Evolutionary conservation across 1,140 invertebrate genomes (phyloP).

Genomic region (Sesamia nonagrioides): DNA sequence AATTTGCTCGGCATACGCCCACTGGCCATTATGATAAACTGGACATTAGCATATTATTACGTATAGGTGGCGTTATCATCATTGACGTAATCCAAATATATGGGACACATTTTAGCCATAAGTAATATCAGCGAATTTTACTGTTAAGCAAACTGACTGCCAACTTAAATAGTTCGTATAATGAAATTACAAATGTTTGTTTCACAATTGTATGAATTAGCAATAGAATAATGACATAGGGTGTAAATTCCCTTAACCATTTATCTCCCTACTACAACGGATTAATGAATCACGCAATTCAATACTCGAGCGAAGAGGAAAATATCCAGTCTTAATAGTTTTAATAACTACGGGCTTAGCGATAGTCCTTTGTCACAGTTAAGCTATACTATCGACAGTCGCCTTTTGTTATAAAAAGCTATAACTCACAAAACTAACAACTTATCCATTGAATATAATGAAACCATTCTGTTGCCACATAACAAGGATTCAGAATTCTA

Average conservation of each 20-base stretch:
- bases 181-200: no score
- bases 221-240: no score
- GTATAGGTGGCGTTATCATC: neutral
- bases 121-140: no score
- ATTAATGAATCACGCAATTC: neutral
- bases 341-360: no score
- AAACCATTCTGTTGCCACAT: neutral
- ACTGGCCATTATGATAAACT: neutral
- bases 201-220: no score
- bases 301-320: neutral
- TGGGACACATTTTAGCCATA: neutral
- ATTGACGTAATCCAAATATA: neutral
- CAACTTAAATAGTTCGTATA: no score
- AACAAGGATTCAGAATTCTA: conserved; percentile 9
- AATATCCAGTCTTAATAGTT: no score
- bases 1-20: conserved; percentile 6
- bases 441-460: neutral
- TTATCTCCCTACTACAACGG: no score
- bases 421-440: neutral
- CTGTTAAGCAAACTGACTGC: no score
- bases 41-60: neutral
- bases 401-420: neutral
- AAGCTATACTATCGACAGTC: neutral
- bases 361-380: no score
- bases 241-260: no score